Conservation (phyloP, 2,797 vertebrate species). For the Miichthys miiuy region DNA sequence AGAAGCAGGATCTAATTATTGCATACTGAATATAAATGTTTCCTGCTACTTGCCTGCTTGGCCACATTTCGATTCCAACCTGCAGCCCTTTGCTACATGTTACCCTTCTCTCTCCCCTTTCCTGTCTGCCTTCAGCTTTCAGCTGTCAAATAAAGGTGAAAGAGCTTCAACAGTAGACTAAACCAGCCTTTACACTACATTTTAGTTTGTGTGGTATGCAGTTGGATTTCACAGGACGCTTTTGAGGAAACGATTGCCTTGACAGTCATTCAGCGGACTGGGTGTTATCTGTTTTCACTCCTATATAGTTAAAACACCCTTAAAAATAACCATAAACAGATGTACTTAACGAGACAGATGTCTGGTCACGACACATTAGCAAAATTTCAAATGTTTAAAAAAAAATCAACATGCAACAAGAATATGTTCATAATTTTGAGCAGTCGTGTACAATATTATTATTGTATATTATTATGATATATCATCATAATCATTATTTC, state of each 20-base stretch:
- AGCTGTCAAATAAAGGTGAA: too few relatives aligned
- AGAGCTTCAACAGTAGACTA: not conserved
- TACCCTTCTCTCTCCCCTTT: too few relatives aligned
- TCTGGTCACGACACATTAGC: conserved; percentile 3
- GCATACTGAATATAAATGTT: not conserved
- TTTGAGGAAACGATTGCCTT: too few relatives aligned
- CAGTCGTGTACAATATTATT: too few relatives aligned
- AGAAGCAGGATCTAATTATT: conserved; percentile 8
- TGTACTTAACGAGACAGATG: conserved; percentile 27
- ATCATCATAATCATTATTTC: too few relatives aligned
- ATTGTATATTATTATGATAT: too few relatives aligned
- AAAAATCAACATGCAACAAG: not conserved
- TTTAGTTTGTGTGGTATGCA: not conserved
- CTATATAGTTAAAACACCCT: conserved; percentile 12
- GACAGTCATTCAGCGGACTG: not conserved
- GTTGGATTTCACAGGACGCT: conserved; percentile 1
- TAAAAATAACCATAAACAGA: not conserved
- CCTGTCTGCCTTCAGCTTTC: too few relatives aligned
- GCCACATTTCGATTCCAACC: too few relatives aligned
- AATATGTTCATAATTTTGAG: not conserved
- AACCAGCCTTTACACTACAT: not conserved
- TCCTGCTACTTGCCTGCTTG: too few relatives aligned
- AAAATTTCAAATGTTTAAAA: not conserved
- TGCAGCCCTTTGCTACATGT: too few relatives aligned
- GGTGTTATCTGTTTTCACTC: not conserved